These are phyloP conservation scores for Spisula subtruncata DNA, from an alignment of 2,888 invertebrate species.

Conservation along the genomic window DNA sequence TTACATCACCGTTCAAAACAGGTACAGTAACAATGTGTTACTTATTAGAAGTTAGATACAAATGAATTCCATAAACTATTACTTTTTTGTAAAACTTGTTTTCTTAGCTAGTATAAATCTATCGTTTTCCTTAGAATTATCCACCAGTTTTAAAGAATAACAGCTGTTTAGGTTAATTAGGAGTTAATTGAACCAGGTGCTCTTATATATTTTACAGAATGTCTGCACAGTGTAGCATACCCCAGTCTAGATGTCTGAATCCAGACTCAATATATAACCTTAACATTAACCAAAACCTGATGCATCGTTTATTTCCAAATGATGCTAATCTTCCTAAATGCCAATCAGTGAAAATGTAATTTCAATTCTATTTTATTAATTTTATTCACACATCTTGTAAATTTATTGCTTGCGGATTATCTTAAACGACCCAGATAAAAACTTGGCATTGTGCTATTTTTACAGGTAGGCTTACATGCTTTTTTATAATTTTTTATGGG, in stretches of 20 bases:
- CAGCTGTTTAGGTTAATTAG: conserved; percentile 56
- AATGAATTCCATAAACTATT: neutral
- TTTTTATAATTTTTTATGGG: neutral
- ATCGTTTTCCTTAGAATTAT: conserved; percentile 18
- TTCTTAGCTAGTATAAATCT: conserved; percentile 24
- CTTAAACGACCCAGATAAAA: conserved; percentile 9
- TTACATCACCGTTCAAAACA: neutral
- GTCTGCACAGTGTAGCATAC: conserved; percentile 12
- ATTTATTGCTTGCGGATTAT: conserved; percentile 3
- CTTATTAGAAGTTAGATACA: neutral
- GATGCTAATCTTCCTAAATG: neutral
- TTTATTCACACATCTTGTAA: neutral
- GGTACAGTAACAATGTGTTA: conserved; percentile 25
- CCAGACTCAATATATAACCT: neutral
- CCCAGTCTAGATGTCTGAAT: neutral
- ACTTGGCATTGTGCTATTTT: neutral
- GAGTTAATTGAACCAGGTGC: conserved; percentile 58
- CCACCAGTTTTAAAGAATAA: conserved; percentile 22
- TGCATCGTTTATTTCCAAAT: neutral
- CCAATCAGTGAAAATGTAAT: conserved; percentile 22
- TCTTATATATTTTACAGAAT: conserved; percentile 17
- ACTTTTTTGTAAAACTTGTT: neutral
- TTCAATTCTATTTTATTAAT: conserved; percentile 19
- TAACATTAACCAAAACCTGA: neutral
- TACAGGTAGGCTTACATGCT: neutral